Evolutionary conservation across 2,797 vertebrate species (phyloP).

Genomic region (Microctenopoma stevenorrisi): DNA sequence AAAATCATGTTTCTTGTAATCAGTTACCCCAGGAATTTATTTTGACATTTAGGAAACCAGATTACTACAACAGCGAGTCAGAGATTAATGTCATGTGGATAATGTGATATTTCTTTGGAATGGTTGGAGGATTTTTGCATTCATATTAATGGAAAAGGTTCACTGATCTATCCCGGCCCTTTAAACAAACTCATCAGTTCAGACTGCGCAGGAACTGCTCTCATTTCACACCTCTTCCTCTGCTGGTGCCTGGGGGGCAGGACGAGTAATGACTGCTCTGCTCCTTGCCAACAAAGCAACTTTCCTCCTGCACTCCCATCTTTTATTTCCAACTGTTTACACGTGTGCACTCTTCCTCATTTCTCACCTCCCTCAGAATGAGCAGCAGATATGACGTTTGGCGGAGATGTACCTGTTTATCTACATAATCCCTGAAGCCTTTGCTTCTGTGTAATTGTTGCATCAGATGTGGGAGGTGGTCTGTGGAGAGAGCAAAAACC

Average conservation of each 20-base stretch:
- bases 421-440: slow-evolving; percentile 30
- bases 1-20: neutral
- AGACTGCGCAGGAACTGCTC: slow-evolving; percentile 33
- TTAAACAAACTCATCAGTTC: slow-evolving; percentile 73
- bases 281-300: slow-evolving; percentile 81
- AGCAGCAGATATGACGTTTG: slow-evolving; percentile 48
- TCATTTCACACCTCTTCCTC: slow-evolving; percentile 61
- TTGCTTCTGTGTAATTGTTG: slow-evolving; percentile 62
- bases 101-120: slow-evolving; percentile 32
- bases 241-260: slow-evolving; percentile 46
- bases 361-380: slow-evolving; percentile 80
- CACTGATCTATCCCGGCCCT: slow-evolving; percentile 63
- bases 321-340: slow-evolving; percentile 78
- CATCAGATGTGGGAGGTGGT: slow-evolving; percentile 58
- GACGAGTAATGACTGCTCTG: slow-evolving; percentile 73
- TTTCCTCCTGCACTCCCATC: slow-evolving; percentile 69
- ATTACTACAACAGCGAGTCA: neutral
- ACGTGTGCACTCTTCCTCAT: slow-evolving; percentile 77
- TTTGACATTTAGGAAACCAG: neutral
- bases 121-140: slow-evolving; percentile 52
- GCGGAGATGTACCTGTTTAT: slow-evolving; percentile 52
- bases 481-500: slow-evolving; percentile 49
- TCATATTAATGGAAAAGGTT: slow-evolving; percentile 64
- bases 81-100: slow-evolving; percentile 13
- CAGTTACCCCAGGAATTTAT: neutral